Conservation (phyloP, 2,797 vertebrate species). For the Myotis myotis region DNA sequence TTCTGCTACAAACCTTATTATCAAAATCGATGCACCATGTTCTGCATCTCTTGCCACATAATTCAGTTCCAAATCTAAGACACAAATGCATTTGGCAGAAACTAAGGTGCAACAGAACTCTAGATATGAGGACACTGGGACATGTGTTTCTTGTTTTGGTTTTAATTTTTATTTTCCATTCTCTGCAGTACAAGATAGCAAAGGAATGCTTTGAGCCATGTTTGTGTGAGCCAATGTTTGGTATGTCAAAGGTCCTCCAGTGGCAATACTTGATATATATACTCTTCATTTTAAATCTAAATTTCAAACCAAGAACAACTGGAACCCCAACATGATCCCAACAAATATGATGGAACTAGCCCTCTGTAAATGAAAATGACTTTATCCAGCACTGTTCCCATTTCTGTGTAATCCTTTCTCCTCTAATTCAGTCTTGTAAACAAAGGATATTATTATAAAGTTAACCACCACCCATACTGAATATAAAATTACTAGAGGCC, state of each 20-base stretch:
- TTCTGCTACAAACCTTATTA: not conserved
- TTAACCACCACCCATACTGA: not conserved
- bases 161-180: constrained; percentile 31
- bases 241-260: not conserved
- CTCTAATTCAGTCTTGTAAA: not conserved
- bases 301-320: not conserved
- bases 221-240: not conserved
- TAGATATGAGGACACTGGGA: not conserved
- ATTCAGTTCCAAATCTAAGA: constrained; percentile 29
- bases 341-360: not conserved
- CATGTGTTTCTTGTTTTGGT: not conserved
- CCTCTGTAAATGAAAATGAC: not conserved
- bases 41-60: constrained; percentile 19
- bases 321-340: not conserved
- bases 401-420: not conserved
- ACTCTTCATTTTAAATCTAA: not conserved
- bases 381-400: not conserved
- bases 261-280: not conserved
- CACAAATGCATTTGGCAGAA: constrained; percentile 43
- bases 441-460: not conserved
- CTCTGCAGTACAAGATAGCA: not conserved
- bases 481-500: not conserved
- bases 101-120: constrained; percentile 10
- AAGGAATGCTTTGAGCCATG: not conserved
- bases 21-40: not conserved